Base-by-base conservation (phyloP, 2,113 vertebrate species). In the Hemicordylus capensis region DNA sequence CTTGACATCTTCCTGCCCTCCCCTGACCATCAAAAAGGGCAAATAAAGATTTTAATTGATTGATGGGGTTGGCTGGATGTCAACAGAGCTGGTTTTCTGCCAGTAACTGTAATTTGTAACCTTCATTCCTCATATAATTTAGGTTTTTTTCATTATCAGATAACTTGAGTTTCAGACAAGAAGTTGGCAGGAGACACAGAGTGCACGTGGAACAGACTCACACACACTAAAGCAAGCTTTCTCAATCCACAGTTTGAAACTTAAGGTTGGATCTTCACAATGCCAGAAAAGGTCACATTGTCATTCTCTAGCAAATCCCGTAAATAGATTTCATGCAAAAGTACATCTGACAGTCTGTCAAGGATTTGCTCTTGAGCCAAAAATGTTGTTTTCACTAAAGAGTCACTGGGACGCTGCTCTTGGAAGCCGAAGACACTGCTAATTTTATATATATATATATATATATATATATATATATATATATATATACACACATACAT, bases 61-160 rank as follows among this genome's bases (percentile, higher is more conserved):
- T 3, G 34, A 83, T 86, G 81, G 37, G 66, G 54, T 51, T 63
- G 24, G 28, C 66, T 77, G 24, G 89, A 48, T 42, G 15, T 51
- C 66, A 88, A 64, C 39, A 69, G 76, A 86, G 51, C 73, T 88
- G 83, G 6, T 10, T 1, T 42, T n/a, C 81, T 76, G 81, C 44
- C 54, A 83, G 20, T n/a, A 80, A 64, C 75, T 19, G n/a, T 59
- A 76, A 92, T 85, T 80, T 24, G 17, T 58, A 89, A 46, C 59
- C 3, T 8, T 76, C 46, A 37, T n/a, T 12, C 74, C 77, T 39
- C n/a, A n/a, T n/a, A n/a, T n/a, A n/a, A n/a, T n/a, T n/a, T n/a
- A n/a, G n/a, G n/a, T n/a, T n/a, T 12, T 51, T 6, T 7, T 76
- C 46, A 34, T n/a, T 12, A 75, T 39, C 3, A 66, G 37, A 51